These are phyloP conservation scores for Drosophila pruinosa DNA, from an alignment of 1,140 invertebrate genomes.

Conservation along the genomic window DNA sequence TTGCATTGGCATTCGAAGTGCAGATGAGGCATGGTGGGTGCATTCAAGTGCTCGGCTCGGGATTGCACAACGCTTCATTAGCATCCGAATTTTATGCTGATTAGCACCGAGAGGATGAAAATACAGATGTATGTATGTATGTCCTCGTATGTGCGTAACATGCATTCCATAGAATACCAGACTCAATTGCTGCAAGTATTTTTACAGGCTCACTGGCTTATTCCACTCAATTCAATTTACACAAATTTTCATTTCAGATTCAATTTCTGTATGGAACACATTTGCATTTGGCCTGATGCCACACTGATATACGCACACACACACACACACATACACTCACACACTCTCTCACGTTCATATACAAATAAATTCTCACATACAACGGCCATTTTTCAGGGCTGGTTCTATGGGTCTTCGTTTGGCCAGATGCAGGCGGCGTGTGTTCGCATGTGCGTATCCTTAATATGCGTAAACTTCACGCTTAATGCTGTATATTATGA, in stretches of 20 bases:
- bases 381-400: conserved; percentile 55
- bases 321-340: conserved; percentile 9
- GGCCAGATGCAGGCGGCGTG: conserved; percentile 71
- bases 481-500: conserved; percentile 80
- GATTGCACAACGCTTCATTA: conserved; percentile 76
- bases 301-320: too few species aligned
- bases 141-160: too few species aligned
- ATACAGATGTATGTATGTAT: background rate
- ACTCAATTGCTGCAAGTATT: conserved; percentile 33
- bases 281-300: conserved; percentile 56
- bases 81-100: conserved; percentile 68
- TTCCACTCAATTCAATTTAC: conserved; percentile 55
- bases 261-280: conserved; percentile 35
- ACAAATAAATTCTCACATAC: background rate
- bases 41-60: conserved; percentile 40
- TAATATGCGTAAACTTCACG: conserved; percentile 82
- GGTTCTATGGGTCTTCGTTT: conserved; percentile 26
- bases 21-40: conserved; percentile 33
- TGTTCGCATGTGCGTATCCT: conserved; percentile 67
- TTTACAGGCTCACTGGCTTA: conserved; percentile 58
- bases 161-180: too few species aligned
- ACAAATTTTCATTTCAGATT: conserved; percentile 19
- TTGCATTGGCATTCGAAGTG: conserved; percentile 44
- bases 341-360: background rate
- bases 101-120: conserved; percentile 41